These are phyloP conservation scores for Liparis tanakae DNA, from an alignment of 2,797 vertebrate genomes.

Conservation along the genomic window DNA sequence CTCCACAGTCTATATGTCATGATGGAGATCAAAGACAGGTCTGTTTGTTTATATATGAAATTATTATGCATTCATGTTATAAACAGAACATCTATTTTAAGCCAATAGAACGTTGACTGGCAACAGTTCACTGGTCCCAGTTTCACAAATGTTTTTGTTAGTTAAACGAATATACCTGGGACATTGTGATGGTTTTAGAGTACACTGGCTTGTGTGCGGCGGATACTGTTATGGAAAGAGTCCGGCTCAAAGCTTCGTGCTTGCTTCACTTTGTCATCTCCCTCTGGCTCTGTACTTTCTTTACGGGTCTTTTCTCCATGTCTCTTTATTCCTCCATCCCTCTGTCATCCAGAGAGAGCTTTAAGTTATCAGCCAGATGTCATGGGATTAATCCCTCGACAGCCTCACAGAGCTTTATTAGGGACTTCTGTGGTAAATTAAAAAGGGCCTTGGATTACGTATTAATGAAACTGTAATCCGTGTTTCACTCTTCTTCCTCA, in stretches of 20 bases:
- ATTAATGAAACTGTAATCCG: not conserved
- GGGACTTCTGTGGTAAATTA: not conserved
- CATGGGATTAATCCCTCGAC: slow-evolving; percentile 37
- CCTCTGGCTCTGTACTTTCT: slow-evolving; percentile 7
- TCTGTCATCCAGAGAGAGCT: slow-evolving; percentile 7
- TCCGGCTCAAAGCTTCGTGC: not conserved
- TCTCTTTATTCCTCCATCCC: slow-evolving; percentile 13
- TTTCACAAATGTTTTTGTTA: not conserved
- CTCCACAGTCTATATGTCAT: slow-evolving; percentile 19
- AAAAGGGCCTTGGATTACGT: not conserved
- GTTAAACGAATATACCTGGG: not conserved
- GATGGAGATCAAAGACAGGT: not conserved
- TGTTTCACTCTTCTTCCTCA: slow-evolving; percentile 2
- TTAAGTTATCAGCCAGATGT: slow-evolving; percentile 25
- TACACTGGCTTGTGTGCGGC: not conserved
- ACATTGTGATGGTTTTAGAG: not conserved
- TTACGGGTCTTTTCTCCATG: not conserved
- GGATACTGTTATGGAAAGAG: not conserved
- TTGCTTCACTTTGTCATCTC: not conserved
- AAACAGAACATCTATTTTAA: not conserved
- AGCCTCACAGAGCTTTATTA: not conserved
- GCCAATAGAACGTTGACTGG: not conserved
- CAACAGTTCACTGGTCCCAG: not conserved
- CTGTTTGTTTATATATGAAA: not conserved
- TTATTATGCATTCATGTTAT: not conserved